Evolutionary conservation across 2,797 vertebrate genomes (phyloP), one percentile per base, ranked within the genome.

Genomic region (Aphelocoma californica): DNA sequence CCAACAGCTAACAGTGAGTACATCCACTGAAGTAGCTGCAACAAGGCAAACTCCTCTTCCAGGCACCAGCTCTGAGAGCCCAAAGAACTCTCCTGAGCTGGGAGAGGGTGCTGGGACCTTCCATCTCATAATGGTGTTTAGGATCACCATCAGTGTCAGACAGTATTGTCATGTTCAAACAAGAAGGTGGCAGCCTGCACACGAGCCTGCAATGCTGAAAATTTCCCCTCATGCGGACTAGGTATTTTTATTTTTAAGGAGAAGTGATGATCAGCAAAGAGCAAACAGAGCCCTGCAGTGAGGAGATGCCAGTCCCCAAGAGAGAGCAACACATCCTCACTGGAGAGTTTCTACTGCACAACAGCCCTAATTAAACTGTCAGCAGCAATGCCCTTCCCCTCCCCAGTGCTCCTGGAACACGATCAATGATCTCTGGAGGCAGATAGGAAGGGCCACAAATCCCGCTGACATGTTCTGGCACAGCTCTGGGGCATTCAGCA

Each of bases 81-180:
- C 65, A 24, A 29, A 64, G 4, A 32, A 12, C 12, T 23, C 6
- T 0, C 18, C 54, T 17, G 67, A 51, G 15, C 45, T 4, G 15
- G 21, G 29, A 47, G 18, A 66, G 12, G 45, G 29, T n/a, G n/a
- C 45, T 51, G 73, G 60, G n/a, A 54, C 26, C 40, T 38, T 20
- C 58, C 40, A 4, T 10, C 26, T 18, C 44, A 17, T 3, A 7
- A 5, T 0, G 2, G 11, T 32, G 31, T 26, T 62, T 14, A 36
- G 8, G n/a, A 8, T 9, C 25, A 9, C 24, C 40, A 2, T 6
- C 32, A 19, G 0, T 7, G 44, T 21, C 50, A 54, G 69, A 23
- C 18, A 13, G 18, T 1, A 2, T 3, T 2, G 5, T 18, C 36
- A 3, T 1, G 1, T 5, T 20, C 79, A 48, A 21, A 29, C 31